A percentile compares a stretch with the other conserved stretches of the same genome.
These are phyloP conservation scores for Emydocephalus ijimae DNA, from an alignment of 2,113 vertebrate species.

Conservation along the genomic window DNA sequence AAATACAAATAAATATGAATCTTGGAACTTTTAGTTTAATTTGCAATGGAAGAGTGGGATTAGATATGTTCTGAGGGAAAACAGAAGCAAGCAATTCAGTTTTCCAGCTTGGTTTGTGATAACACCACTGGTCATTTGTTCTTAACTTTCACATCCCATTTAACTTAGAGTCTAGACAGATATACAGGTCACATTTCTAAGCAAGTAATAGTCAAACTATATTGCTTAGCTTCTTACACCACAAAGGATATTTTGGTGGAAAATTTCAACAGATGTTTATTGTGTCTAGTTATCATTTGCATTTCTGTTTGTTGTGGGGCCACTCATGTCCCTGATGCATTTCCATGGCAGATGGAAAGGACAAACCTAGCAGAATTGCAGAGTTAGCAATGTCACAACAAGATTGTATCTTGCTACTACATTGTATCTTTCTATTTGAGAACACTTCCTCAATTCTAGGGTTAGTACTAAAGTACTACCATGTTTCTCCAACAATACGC, in stretches of 20 bases:
- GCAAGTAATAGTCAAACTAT: too few relatives aligned
- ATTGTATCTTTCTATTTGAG: not conserved
- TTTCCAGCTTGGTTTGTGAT: not conserved
- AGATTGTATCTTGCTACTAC: not conserved
- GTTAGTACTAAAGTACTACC: not conserved
- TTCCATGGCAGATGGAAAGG: not conserved
- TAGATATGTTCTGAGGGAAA: not conserved
- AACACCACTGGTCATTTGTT: too few relatives aligned
- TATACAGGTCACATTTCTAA: not conserved
- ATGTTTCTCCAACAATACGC: too few relatives aligned
- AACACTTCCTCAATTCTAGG: not conserved
- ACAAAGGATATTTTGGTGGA: not conserved
- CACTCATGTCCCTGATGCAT: not conserved
- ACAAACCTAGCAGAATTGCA: not conserved
- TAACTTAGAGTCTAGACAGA: not conserved
- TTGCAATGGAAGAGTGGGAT: not conserved
- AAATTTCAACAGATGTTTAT: not conserved
- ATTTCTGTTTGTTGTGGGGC: too few relatives aligned
- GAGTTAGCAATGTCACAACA: too few relatives aligned
- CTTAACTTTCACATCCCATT: not conserved
- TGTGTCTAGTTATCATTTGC: not conserved
- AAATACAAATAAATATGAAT: conserved; percentile 2
- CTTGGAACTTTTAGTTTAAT: not conserved
- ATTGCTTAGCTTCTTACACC: not conserved
- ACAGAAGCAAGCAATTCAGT: not conserved